These are phyloP conservation scores for Brachyalestes nurse DNA, from an alignment of 2,797 vertebrate species.

Conservation along the genomic window DNA sequence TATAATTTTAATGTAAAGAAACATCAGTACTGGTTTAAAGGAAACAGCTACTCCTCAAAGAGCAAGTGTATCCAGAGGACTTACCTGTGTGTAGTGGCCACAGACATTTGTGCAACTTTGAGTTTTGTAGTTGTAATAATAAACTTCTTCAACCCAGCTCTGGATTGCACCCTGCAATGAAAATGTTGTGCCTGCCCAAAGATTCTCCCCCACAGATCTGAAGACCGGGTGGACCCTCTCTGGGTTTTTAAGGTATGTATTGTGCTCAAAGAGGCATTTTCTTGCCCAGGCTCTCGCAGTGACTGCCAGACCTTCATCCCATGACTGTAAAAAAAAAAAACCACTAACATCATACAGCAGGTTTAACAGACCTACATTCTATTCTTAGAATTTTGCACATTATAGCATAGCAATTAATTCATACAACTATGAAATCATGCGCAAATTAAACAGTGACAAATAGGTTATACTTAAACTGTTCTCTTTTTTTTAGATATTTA, in stretches of 20 bases:
- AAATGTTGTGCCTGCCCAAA: constrained; percentile 65
- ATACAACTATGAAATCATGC: too few species aligned
- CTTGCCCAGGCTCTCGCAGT: constrained; percentile 77
- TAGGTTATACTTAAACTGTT: too few species aligned
- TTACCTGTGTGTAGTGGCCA: constrained; percentile 77
- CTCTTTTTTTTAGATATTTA: too few species aligned
- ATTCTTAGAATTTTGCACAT: not conserved
- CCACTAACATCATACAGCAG: not conserved
- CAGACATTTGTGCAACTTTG: constrained; percentile 56
- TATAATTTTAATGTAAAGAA: too few species aligned
- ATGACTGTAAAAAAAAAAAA: constrained; percentile 73
- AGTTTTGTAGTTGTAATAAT: constrained; percentile 53
- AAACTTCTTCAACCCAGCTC: constrained; percentile 68
- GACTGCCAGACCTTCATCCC: constrained; percentile 80
- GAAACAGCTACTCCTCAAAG: not conserved
- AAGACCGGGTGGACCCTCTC: constrained; percentile 69
- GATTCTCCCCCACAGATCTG: constrained; percentile 77
- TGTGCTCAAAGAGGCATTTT: constrained; percentile 68
- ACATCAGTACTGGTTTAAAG: too few species aligned
- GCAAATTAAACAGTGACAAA: too few species aligned
- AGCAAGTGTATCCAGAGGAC: not conserved
- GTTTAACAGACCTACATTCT: too few species aligned
- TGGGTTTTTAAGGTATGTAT: constrained; percentile 54
- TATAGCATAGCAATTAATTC: too few species aligned
- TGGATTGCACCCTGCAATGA: constrained; percentile 52